These are phyloP conservation scores for Callinectes sapidus DNA, from an alignment of 2,888 invertebrate species.

Conservation along the genomic window DNA sequence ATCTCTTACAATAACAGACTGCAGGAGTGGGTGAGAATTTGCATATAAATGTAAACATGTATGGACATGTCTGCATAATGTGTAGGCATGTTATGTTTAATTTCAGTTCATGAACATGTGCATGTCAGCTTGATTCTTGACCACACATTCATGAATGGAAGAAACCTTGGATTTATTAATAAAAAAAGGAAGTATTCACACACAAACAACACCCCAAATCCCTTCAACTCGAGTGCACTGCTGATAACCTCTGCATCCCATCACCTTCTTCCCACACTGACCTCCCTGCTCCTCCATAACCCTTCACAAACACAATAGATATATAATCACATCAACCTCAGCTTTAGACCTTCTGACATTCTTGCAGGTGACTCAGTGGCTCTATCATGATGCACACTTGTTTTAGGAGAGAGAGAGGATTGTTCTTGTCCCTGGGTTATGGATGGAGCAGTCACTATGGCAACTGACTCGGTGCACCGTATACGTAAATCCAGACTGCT, in stretches of 20 bases:
- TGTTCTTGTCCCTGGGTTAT: conserved; percentile 41
- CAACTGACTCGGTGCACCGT: conserved; percentile 64
- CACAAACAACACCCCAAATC: conserved; percentile 41
- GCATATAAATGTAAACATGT: conserved; percentile 31
- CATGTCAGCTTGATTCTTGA: background rate
- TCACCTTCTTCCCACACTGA: conserved; percentile 45
- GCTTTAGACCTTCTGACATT: background rate
- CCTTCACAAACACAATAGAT: conserved; percentile 24
- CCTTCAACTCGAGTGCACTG: conserved; percentile 41
- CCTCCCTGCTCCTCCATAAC: conserved; percentile 42
- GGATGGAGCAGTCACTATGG: conserved; percentile 59
- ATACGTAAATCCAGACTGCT: conserved; percentile 59
- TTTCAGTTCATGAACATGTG: conserved; percentile 8
- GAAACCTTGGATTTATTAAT: conserved; percentile 32
- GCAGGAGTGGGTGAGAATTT: conserved; percentile 46
- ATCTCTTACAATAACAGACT: conserved; percentile 58
- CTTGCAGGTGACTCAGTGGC: background rate
- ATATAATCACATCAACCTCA: background rate
- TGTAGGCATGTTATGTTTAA: conserved; percentile 38
- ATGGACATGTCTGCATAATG: conserved; percentile 39
- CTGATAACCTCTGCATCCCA: conserved; percentile 44
- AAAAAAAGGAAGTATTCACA: conserved; percentile 36
- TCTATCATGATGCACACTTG: background rate
- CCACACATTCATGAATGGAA: conserved; percentile 38
- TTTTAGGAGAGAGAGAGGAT: background rate